A percentile compares a stretch with the other conserved stretches of the same genome.
These are phyloP conservation scores for Bradysia coprophila DNA, from an alignment of 1,140 invertebrate species.

Conservation along the genomic window DNA sequence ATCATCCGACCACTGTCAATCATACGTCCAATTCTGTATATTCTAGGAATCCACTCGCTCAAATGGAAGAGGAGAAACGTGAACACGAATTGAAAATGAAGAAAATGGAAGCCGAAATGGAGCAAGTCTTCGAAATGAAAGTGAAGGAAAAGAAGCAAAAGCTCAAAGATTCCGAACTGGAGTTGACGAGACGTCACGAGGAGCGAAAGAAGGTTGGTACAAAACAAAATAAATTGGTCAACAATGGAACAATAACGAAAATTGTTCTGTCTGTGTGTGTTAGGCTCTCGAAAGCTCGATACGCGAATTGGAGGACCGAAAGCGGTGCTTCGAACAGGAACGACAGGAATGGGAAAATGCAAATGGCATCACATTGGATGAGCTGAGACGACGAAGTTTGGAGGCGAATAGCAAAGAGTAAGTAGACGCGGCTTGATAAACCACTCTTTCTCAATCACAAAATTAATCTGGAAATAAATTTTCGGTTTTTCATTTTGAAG, in stretches of 20 bases:
- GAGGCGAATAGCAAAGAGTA: constrained; percentile 77
- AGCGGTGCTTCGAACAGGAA: constrained; percentile 71
- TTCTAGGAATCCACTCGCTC: constrained; percentile 79
- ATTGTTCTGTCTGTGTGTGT: background rate
- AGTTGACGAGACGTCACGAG: constrained; percentile 46
- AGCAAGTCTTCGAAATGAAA: constrained; percentile 70
- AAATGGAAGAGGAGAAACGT: constrained; percentile 94
- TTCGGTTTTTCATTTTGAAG: background rate
- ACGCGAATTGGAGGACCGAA: constrained; percentile 78
- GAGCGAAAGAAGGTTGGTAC: constrained; percentile 19
- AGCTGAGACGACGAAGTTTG: constrained; percentile 60
- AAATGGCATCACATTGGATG: constrained; percentile 74
- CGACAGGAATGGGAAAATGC: constrained; percentile 74
- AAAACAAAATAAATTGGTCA: no score
- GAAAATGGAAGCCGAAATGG: constrained; percentile 91
- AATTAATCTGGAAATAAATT: background rate
- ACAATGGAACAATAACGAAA: no score
- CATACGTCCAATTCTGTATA: background rate
- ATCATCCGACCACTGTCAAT: background rate
- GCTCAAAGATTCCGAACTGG: constrained; percentile 78
- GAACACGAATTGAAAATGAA: constrained; percentile 93
- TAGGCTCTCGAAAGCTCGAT: constrained; percentile 63
- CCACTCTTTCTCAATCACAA: background rate
- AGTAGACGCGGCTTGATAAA: constrained; percentile 29
- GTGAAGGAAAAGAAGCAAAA: constrained; percentile 87